Evolutionary conservation across 2,888 invertebrate genomes (phyloP).

Genomic region (Colletes collaris): DNA sequence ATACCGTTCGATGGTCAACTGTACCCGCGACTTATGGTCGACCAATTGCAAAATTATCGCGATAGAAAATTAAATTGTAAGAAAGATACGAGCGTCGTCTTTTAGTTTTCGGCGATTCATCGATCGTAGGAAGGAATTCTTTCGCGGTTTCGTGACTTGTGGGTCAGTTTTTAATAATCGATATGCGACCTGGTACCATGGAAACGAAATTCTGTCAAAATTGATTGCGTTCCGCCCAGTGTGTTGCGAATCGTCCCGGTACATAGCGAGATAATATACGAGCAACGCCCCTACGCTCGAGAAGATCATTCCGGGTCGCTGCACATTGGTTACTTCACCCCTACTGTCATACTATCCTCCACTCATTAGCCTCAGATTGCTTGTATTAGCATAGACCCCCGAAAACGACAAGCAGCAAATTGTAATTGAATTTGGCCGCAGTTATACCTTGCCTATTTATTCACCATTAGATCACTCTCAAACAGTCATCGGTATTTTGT

Average conservation of each 20-base stretch:
- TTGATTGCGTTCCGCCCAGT: constrained; percentile 65
- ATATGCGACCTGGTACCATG: not conserved
- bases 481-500: not conserved
- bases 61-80: too few relatives aligned
- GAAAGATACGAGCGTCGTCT: too few relatives aligned
- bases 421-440: constrained; percentile 54
- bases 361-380: constrained; percentile 66
- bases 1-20: constrained; percentile 43
- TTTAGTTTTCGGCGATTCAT: too few relatives aligned
- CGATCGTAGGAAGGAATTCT: not conserved
- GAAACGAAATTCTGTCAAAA: constrained; percentile 49
- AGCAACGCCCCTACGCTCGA: constrained; percentile 67
- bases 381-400: constrained; percentile 67
- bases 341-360: constrained; percentile 51
- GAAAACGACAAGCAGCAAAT: constrained; percentile 59
- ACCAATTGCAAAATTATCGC: too few relatives aligned
- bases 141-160: too few relatives aligned
- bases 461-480: not conserved
- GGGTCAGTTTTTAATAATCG: too few relatives aligned
- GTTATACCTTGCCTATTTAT: not conserved
- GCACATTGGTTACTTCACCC: constrained; percentile 64
- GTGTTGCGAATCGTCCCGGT: constrained; percentile 60
- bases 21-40: constrained; percentile 1
- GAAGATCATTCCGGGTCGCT: constrained; percentile 71
- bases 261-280: constrained; percentile 63